phyloP scores from a whole-genome alignment of 64 coral and sea anemone genomes.

The Montipora cactus region DNA sequence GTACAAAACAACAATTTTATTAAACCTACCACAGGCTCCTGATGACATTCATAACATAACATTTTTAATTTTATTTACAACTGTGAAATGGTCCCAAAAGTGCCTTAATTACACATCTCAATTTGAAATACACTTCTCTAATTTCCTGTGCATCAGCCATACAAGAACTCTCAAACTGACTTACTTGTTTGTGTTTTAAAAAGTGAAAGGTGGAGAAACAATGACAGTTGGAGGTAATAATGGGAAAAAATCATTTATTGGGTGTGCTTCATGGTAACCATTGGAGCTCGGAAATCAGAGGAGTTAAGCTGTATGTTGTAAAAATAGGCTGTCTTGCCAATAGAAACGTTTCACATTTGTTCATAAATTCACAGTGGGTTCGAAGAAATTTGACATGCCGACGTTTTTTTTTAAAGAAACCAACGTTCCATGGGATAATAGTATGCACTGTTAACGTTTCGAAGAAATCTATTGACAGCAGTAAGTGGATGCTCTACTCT shows the following conservation, averaged over 20 bases:
- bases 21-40: no score
- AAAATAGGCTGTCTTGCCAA: background rate
- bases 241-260: background rate
- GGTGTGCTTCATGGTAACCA: background rate
- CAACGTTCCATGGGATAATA: background rate
- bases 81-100: no score
- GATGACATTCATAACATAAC: no score
- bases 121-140: no score
- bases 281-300: background rate
- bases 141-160: background rate
- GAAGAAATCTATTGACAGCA: background rate
- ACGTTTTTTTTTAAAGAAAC: background rate
- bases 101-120: no score
- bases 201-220: background rate
- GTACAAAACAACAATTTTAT: no score
- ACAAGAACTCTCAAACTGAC: background rate
- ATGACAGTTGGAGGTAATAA: no score
- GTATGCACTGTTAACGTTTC: background rate
- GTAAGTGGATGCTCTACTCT: background rate
- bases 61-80: no score
- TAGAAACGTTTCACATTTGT: background rate
- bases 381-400: background rate
- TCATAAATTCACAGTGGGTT: background rate
- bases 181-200: background rate
- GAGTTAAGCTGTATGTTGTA: background rate